Evolutionary conservation across 2,888 invertebrate species (phyloP), one percentile per base, ranked within the genome.

Genomic region (Emmelina monodactyla): DNA sequence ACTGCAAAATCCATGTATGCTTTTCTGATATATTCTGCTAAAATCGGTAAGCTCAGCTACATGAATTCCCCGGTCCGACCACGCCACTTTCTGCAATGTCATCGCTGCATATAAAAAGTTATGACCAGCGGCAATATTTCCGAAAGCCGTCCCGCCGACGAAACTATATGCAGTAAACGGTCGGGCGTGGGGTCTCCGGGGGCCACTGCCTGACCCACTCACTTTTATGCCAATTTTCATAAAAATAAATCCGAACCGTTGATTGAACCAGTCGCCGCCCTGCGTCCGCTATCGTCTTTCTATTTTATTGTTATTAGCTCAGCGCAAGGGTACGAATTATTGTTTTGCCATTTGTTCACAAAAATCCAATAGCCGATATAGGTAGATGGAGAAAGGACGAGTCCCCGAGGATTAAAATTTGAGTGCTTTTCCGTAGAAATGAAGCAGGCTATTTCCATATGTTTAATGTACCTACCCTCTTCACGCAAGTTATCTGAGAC

Each of bases 191-290:
- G 73, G 73, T 73, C 75, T 71, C 76, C 63, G 62, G 75, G 73
- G 76, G 68, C 67, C 68, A 59, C 61, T 63, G 65, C 55, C 67
- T 75, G 78, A 76, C 76, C 79, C 79, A 64, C 60, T 61, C 68
- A 69, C 67, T 69, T 79, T 78, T 78, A 79, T 79, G 76, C 79
- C 78, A 79, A 79, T 79, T 76, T 79, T 79, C 79, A 79, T 79
- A 79, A 79, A 79, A 79, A 79, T 79, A 79, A 79, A 79, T 79
- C 79, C 69, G 78, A 65, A 61, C 66, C 61, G 71, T 70, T 79
- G 79, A 79, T 79, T 79, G 79, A 79, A 79, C 78, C 76, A 73
- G 75, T 76, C 76, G 60, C 67, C 75, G 55, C 54, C 63, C 66
- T 58, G 59, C 54, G 59, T 55, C 61, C 62, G 66, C 63, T 69